Evolutionary conservation across 2,113 vertebrate genomes (phyloP), one percentile per base, ranked within the genome.

Genomic region (Passer domesticus): DNA sequence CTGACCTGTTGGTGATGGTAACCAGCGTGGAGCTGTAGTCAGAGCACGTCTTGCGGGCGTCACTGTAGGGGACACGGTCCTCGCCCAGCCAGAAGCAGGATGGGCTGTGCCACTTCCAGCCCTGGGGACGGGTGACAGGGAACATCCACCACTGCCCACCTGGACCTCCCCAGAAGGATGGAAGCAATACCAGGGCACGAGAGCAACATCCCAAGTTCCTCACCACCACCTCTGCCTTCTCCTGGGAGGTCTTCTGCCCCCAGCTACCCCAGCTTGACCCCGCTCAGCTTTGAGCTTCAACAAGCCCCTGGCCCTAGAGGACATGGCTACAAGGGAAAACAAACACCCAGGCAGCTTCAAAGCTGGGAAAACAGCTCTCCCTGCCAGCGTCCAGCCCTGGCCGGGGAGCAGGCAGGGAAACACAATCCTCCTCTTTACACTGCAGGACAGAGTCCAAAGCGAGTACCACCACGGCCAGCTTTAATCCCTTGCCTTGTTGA

Each of bases 61-160:
- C 98, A 1, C 97, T 97, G 82, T 99, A 99, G 44, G 97, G 93
- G 67, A 98, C 94, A 2, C 97, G 97, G 90, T 99, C 98, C 90
- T 99, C 99, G 3, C 98, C 98, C 58, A 99, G 98, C 98, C 98
- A 99, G 95, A 99, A 99, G 97, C 99, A 99, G 30, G 99, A 98
- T 22, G 99, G 98, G 97, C 98, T 99, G 97, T 99, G 99, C 99
- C 99, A 99, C 53, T 98, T 99, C 99, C 99, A 99, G 78, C 99
- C 99, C 99, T 99, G 89, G 43, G 72, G 92, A 28, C 0, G 15
- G 52, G 43, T 17, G 73, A 94, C 33, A 94, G 7, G 18, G 27
- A 50, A 50, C 6, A 4, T 94, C 60, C 1, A 9, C 23, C 49
- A 75, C 75, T 0, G 1, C 49, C 66, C n/a, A 3, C 16, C 56